phyloP scores from a whole-genome alignment of 2,888 invertebrate genomes.

The Scaptomyza reducta region DNA sequence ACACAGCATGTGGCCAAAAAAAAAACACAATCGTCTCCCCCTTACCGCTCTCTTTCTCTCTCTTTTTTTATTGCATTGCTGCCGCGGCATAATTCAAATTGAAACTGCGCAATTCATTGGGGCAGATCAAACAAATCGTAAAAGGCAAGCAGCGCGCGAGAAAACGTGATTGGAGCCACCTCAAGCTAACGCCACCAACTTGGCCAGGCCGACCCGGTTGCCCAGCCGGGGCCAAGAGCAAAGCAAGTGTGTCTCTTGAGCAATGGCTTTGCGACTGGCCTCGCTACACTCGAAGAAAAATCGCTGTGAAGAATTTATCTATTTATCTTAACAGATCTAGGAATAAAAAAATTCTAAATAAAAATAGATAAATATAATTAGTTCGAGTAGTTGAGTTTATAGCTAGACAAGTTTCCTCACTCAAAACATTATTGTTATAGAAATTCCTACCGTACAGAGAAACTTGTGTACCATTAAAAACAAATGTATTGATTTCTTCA shows the following conservation, averaged over 20 bases:
- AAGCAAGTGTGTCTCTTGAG: conserved; percentile 15
- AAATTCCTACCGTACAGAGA: no score
- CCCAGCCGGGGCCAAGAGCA: conserved; percentile 2
- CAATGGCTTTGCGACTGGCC: conserved; percentile 4
- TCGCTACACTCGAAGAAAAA: background rate
- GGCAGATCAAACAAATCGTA: conserved; percentile 78
- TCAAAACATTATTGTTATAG: no score
- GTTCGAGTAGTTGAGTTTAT: no score
- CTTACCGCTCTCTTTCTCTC: background rate
- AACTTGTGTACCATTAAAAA: no score
- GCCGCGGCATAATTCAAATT: conserved; percentile 69
- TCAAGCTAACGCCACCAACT: conserved; percentile 63
- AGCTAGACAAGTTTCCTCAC: no score
- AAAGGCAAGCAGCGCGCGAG: conserved; percentile 71
- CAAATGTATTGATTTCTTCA: no score
- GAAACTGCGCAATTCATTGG: conserved; percentile 78
- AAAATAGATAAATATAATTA: no score
- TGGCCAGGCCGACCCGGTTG: background rate
- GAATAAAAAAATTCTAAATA: no score
- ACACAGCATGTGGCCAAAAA: conserved; percentile 56
- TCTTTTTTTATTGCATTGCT: conserved; percentile 21
- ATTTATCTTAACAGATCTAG: no score
- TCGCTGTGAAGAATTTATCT: no score
- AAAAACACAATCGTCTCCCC: conserved; percentile 1
- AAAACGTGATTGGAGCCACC: conserved; percentile 78